Base-by-base conservation (phyloP, 2,888 invertebrate species). In the Vandiemenella viatica region DNA sequence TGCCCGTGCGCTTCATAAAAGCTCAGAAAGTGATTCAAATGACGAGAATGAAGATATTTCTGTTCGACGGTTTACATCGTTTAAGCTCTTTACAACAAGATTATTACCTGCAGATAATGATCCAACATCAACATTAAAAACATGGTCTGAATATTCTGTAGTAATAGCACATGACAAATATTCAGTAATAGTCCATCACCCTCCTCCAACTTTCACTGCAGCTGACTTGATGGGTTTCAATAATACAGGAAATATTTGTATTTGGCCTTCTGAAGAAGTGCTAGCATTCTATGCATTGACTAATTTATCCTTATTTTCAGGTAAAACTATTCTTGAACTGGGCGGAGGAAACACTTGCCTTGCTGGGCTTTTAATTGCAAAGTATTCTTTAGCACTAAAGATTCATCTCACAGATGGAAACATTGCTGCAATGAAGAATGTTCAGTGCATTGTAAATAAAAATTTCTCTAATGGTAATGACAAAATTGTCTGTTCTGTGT, bases 301-400 rank as follows among this genome's bases (percentile, higher is more conserved):
- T 56, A 78, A 85, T 61, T 65, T 73, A 45, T 60, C 68, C n/a
- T 63, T 75, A 37, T 85, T 84, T 63, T 67, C 73, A n/a, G 72
- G 73, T 53, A 80, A 79, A 62, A 72, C 69, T 60, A 76, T 88
- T 20, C 69, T 85, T 58, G 88, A 88, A 63, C 67, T 88, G 40
- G 88, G 88, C 3, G 87, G 87, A 16, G 88, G 88, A 3, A 87
- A 88, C 82, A 84, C 86, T 17, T 85, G 85, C 57, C 67, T 88
- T 22, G 84, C 85, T 6, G 87, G 86, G 1, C 66, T 88, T 13
- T 74, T 83, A 61, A 70, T 76, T 45, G 79, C 82, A 49, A 79
- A 81, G 59, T 79, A 79, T 58, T 76, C 78, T 49, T 67, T 71
- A 44, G 75, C 83, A 0, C 69, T 70, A 55, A 67, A 70, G 19